Evolutionary conservation across 2,797 vertebrate genomes (phyloP), one percentile per base, ranked within the genome.

Genomic region (Sebastes aleutianus): DNA sequence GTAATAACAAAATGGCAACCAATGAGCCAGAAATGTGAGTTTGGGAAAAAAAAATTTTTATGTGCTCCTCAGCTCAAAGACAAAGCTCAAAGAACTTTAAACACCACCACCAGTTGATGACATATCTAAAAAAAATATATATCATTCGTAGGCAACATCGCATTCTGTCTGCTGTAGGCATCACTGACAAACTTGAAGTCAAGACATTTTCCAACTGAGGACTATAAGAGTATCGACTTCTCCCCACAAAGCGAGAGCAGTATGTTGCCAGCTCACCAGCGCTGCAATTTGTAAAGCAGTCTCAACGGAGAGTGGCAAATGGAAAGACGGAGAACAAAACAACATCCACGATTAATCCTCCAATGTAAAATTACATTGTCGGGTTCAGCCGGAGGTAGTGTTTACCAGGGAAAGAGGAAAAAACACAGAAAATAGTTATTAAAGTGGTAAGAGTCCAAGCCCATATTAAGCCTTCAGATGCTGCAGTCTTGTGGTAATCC

Each of bases 271-370:
- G 63, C 82, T 86, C 77, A 72, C 85, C 79, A 79, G 74, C 26
- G 18, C 74, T 74, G 75, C 79, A 82, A 79, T 90, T 89, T 92
- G 76, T 87, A 82, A 91, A 87, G 68, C 58, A 73, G 80, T 86
- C 87, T 87, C 88, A 34, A 78, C 2, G 50, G 88, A 89, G 77
- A 64, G 69, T 58, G 62, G 74, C 63, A 87, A 84, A 83, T 24
- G 76, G 72, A 88, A 82, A 87, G 84, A 78, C 66, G 5, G 29
- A 73, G 80, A 90, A 85, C 83, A 91, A 89, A 93, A 90, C 80
- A 90, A 80, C 83, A 87, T 85, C 78, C 70, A 83, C 81, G 79
- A 91, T 91, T 91, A 91, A 88, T 89, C 79, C 85, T 76, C 85
- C n/a, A 54, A 80, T 85, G 90, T 85, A 85, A 88, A 87, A 88